A percentile compares a stretch with the other conserved stretches of the same genome.
These are phyloP conservation scores for Stenolophus ochropezus DNA, from an alignment of 2,888 invertebrate species.

Conservation along the genomic window DNA sequence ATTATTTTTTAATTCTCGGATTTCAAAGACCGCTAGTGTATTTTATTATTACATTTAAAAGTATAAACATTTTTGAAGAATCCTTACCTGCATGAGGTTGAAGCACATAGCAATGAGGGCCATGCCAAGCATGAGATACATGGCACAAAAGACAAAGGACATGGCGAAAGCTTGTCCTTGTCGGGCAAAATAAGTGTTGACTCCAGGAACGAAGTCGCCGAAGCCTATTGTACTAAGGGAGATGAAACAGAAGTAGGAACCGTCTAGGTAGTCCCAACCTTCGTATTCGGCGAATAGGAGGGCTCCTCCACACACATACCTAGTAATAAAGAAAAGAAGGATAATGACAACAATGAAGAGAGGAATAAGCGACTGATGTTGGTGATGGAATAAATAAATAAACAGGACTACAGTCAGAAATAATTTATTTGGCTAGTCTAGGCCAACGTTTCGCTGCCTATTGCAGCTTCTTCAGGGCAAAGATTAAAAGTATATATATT, in stretches of 20 bases:
- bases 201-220: conserved; percentile 93
- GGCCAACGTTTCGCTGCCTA: no score
- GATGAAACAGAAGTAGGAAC: conserved; percentile 97
- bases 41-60: no score
- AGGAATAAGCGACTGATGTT: no score
- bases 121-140: conserved; percentile 93
- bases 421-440: no score
- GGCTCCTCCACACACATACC: conserved; percentile 94
- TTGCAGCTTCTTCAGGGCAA: no score
- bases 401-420: no score
- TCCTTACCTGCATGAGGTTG: conserved; percentile 92
- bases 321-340: conserved; percentile 71
- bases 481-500: no score
- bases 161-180: conserved; percentile 73
- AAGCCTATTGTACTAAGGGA: conserved; percentile 95
- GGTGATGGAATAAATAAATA: no score
- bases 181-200: conserved; percentile 78
- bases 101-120: conserved; percentile 97
- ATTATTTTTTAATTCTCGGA: no score
- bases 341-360: no score
- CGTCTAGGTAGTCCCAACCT: conserved; percentile 93
- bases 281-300: conserved; percentile 95
- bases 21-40: no score
- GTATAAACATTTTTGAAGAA: no score
- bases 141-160: conserved; percentile 88